phyloP scores from a whole-genome alignment of 1,140 invertebrate genomes.

The Luehdorfia chinensis region DNA sequence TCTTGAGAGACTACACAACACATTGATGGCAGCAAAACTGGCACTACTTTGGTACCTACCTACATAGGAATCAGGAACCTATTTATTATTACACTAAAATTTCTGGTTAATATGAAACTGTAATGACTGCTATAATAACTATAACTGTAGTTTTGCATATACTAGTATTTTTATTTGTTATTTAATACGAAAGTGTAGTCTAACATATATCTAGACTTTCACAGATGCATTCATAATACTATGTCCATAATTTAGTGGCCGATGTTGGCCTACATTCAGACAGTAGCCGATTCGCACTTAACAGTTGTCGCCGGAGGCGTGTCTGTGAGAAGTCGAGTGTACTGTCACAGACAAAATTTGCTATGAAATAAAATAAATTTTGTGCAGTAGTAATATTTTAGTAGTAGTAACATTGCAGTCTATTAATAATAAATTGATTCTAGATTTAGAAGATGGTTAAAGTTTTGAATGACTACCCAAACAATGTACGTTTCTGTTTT shows the following conservation, averaged over 20 bases:
- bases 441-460: neutral
- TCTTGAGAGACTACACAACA: too few relatives aligned
- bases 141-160: too few relatives aligned
- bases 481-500: neutral
- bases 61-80: too few relatives aligned
- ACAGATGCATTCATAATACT: too few relatives aligned
- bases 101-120: too few relatives aligned
- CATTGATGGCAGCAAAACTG: too few relatives aligned
- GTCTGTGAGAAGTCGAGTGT: neutral
- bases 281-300: conserved; percentile 15
- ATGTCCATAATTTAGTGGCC: neutral
- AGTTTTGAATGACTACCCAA: neutral
- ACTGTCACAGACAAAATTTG: conserved; percentile 2
- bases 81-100: too few relatives aligned
- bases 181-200: too few relatives aligned
- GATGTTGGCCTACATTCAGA: conserved; percentile 8
- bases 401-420: neutral
- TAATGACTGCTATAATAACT: too few relatives aligned
- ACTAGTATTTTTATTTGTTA: too few relatives aligned
- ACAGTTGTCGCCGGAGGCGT: conserved; percentile 4
- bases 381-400: neutral
- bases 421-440: neutral
- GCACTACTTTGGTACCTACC: too few relatives aligned
- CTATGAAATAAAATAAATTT: neutral
- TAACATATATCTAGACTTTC: too few relatives aligned